A percentile compares a stretch with the other conserved stretches of the same genome.
These are phyloP conservation scores for Rutilus rutilus DNA, from an alignment of 2,113 vertebrate genomes.

Conservation along the genomic window DNA sequence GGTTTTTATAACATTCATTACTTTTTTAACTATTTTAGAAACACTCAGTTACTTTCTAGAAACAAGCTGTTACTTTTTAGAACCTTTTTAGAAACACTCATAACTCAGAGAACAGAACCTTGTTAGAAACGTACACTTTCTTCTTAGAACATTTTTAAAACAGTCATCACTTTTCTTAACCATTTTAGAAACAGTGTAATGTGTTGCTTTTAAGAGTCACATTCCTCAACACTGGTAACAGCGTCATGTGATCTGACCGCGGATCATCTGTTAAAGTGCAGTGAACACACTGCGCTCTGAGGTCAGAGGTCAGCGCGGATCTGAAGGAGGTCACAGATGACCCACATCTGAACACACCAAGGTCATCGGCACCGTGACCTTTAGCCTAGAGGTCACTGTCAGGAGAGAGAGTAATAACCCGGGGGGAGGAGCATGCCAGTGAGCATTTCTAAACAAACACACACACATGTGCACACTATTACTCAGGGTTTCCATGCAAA, in stretches of 20 bases:
- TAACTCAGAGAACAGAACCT: too few relatives aligned
- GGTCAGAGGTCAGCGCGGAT: slow-evolving; percentile 23
- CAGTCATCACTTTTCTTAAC: too few relatives aligned
- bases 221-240: not conserved
- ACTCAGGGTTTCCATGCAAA: not conserved
- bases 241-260: not conserved
- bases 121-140: too few relatives aligned
- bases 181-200: not conserved
- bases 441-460: not conserved
- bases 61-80: too few relatives aligned
- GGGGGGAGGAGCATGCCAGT: not conserved
- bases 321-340: slow-evolving; percentile 12
- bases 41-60: too few relatives aligned
- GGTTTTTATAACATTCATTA: too few relatives aligned
- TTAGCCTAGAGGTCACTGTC: slow-evolving; percentile 32
- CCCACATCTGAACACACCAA: slow-evolving; percentile 1
- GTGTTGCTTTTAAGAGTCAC: not conserved
- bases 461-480: not conserved
- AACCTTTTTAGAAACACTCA: too few relatives aligned
- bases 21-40: too few relatives aligned
- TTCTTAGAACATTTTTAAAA: too few relatives aligned
- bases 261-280: not conserved
- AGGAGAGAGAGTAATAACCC: slow-evolving; percentile 14
- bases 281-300: slow-evolving; percentile 4
- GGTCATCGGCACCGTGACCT: not conserved